These are phyloP conservation scores for Callyntrura sp. DNA, from an alignment of 2,888 invertebrate species.

Conservation along the genomic window DNA sequence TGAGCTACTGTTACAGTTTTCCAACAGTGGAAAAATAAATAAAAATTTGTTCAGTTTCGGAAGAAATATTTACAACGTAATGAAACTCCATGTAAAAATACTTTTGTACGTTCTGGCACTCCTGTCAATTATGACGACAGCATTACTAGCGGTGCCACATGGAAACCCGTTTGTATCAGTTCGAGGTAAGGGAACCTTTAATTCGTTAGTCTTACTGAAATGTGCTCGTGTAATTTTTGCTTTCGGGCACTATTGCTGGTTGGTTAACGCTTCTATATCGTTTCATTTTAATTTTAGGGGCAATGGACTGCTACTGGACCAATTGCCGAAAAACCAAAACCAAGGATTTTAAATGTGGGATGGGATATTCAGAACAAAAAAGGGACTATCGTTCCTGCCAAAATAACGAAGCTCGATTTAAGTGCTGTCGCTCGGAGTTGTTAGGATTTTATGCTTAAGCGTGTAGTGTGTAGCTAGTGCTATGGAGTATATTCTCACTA, in stretches of 20 bases:
- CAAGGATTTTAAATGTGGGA: constrained; percentile 62
- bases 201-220: too few relatives aligned
- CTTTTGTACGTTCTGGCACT: neutral
- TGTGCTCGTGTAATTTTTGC: too few relatives aligned
- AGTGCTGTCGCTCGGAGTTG: constrained; percentile 45
- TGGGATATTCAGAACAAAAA: constrained; percentile 57
- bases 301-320: constrained; percentile 54
- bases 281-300: too few relatives aligned
- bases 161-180: constrained; percentile 41
- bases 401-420: constrained; percentile 59
- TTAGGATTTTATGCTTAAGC: constrained; percentile 3
- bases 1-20: too few relatives aligned
- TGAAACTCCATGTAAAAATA: neutral
- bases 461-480: too few relatives aligned
- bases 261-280: too few relatives aligned
- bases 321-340: constrained; percentile 58
- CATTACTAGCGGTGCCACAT: constrained; percentile 1
- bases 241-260: too few relatives aligned
- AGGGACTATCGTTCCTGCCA: constrained; percentile 60
- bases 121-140: neutral
- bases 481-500: too few relatives aligned
- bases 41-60: too few relatives aligned
- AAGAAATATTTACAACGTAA: too few relatives aligned
- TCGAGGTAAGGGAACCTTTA: constrained; percentile 29
- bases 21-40: too few relatives aligned